These are phyloP conservation scores for Gryllus bimaculatus DNA, from an alignment of 1,140 invertebrate genomes.

Conservation along the genomic window DNA sequence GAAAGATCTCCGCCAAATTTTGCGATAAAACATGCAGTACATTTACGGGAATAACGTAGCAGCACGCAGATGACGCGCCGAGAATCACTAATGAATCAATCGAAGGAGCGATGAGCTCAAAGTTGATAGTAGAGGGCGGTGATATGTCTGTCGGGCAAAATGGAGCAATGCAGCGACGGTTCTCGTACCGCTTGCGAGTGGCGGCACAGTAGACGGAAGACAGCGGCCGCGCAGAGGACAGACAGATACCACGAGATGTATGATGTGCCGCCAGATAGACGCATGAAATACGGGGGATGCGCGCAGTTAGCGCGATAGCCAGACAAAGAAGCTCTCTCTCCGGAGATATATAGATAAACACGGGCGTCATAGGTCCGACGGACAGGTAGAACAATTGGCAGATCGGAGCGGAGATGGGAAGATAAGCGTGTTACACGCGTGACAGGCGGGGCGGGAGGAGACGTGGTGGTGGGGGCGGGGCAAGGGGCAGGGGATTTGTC, in stretches of 20 bases:
- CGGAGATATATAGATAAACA: neutral
- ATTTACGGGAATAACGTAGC: too few species aligned
- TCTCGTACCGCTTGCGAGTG: too few species aligned
- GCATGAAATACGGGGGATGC: neutral
- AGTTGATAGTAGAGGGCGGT: too few species aligned
- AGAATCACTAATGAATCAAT: too few species aligned
- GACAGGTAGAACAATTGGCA: constrained; percentile 3
- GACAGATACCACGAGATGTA: neutral
- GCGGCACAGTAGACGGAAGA: too few species aligned
- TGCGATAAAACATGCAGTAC: too few species aligned
- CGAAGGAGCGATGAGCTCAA: too few species aligned
- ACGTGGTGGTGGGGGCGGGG: neutral
- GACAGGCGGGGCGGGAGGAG: neutral
- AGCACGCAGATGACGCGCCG: too few species aligned
- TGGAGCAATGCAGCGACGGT: too few species aligned
- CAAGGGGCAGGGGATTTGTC: neutral
- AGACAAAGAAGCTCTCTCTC: neutral
- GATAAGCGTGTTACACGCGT: neutral
- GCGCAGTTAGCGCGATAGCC: neutral
- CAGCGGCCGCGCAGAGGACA: too few species aligned
- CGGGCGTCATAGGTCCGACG: neutral
- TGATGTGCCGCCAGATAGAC: neutral
- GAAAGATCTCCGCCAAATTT: too few species aligned
- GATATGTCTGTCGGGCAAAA: too few species aligned
- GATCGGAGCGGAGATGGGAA: neutral